A percentile compares a stretch with the other conserved stretches of the same genome.
These are phyloP conservation scores for Dorcus hopei DNA, from an alignment of 2,888 invertebrate genomes.

Conservation along the genomic window DNA sequence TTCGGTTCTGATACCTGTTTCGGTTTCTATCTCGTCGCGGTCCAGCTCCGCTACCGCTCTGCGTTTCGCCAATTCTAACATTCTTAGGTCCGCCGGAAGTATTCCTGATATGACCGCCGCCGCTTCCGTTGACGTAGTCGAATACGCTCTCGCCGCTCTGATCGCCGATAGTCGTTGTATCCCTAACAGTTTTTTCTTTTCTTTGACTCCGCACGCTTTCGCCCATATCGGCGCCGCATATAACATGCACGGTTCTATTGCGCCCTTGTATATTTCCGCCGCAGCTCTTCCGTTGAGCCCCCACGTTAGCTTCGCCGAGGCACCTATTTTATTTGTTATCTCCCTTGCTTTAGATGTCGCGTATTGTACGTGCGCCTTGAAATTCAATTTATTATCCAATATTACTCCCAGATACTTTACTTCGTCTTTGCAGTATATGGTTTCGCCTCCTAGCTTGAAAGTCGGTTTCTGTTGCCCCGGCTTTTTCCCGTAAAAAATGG, in stretches of 20 bases:
- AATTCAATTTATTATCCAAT: constrained; percentile 9
- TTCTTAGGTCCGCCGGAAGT: neutral
- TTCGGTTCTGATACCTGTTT: too few relatives aligned
- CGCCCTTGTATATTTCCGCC: constrained; percentile 10
- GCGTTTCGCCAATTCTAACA: too few relatives aligned
- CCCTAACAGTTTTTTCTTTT: neutral
- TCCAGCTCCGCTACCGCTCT: too few relatives aligned
- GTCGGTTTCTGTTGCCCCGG: constrained; percentile 12
- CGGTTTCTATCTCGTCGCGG: too few relatives aligned
- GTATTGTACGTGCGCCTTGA: neutral
- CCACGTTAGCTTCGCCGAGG: constrained; percentile 9
- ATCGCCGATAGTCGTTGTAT: neutral
- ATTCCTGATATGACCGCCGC: neutral
- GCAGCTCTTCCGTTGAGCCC: constrained; percentile 2
- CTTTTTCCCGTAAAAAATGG: constrained; percentile 11
- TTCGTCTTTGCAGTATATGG: constrained; percentile 7
- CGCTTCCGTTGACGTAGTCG: constrained; percentile 4
- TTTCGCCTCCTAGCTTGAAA: constrained; percentile 1
- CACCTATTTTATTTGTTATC: constrained; percentile 1
- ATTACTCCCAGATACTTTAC: constrained; percentile 9
- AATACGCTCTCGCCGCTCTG: constrained; percentile 5
- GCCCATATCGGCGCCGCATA: constrained; percentile 15
- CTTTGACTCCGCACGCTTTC: neutral
- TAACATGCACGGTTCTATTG: constrained; percentile 8
- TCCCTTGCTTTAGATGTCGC: neutral